Evolutionary conservation across 35 echinoderm and acorn worm genomes (phyloP), one percentile per base, ranked within the genome.

Genomic region (Apostichopus parvimensis): DNA sequence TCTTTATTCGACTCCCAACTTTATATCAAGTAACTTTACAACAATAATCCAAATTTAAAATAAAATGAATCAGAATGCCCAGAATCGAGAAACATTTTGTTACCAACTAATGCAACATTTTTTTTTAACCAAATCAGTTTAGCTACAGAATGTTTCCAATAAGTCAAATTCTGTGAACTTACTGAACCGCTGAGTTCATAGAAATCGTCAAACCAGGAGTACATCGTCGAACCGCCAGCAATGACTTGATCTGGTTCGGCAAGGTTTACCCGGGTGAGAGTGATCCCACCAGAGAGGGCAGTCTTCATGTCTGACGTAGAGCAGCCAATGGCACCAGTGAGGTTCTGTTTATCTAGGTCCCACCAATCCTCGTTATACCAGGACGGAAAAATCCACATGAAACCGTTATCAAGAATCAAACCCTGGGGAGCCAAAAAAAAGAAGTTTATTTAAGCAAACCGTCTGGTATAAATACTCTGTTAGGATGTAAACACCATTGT

Each of bases 291-390:
- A 77, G 53, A 57, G 21, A 91, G 20, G 76, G 89, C 89, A 4
- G 24, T 78, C 52, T 58, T 18, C 53, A 91, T 79, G 45, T 78
- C 89, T 6, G 53, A 12, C 10, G 89, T 78, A 52, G 89, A 58
- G 10, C 89, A 91, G 89, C 89, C 54, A 57, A 91, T 79, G 0
- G 9, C 70, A 91, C 79, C 8, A 78, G 22, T 91, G 34, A 79
- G 28, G 57, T 91, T 91, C 72, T 58, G 71, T 6, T 56, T 59
- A n/a, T 91, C 89, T 17, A 91, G n/a, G 76, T 91, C 73, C 89
- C 89, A 91, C 89, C 89, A 91, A 7, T 91, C 89, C 54, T 79
- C 55, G 34, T 21, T 57, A 15, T 79, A 91, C 71, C 77, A 91
- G n/a, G 28, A 91, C 22, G 89, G 76, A 11, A 91, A 28, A 6